Evolutionary conservation across 2,113 vertebrate species (phyloP), one percentile per base, ranked within the genome.

Genomic region (Tretioscincus oriximinensis): DNA sequence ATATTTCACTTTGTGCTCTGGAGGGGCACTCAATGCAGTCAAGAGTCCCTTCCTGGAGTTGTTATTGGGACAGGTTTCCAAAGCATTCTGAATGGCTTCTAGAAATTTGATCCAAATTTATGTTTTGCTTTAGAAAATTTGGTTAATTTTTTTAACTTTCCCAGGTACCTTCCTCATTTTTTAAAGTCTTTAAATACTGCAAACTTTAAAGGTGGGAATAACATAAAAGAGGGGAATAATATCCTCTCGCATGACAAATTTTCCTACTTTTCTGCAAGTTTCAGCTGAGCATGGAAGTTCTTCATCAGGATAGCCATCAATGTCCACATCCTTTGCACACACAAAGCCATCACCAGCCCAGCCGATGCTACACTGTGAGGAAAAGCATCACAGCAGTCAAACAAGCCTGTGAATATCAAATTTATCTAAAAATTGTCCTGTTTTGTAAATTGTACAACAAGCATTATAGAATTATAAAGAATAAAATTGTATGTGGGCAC

Each of bases 321-420:
- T 99, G 88, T 99, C 98, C 6, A 97, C 95, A 85, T 99, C 98
- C 91, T 96, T 97, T 80, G 97, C 98, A 29, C 98, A 99, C 69
- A 96, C 77, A 21, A 96, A 98, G 75, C 98, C 98, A 60, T 99
- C 95, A 12, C 98, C 98, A 86, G 98, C 98, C 97, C 97, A 99
- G 61, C 98, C 98, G 63, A 99, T 90, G 14, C 95, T 95, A 90
- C 98, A 99, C 98, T 99, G 85, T 72, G 76, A 93, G 78, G 49
- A 83, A 90, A 90, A 93, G 84, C 9, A 78, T 28, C 4, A 9
- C 28, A 89, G 45, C 80, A 87, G 24, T 79, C 81, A 60, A 58
- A 68, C 83, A 88, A 85, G 20, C 41, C 79, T 79, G 83, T 75
- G 26, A 7, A 81, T 47, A 66, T 11, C 24, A 28, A 54, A 51